Evolutionary conservation across 2,888 invertebrate species (phyloP), one percentile per base, ranked within the genome.

Genomic region (Amphipoea oculea): DNA sequence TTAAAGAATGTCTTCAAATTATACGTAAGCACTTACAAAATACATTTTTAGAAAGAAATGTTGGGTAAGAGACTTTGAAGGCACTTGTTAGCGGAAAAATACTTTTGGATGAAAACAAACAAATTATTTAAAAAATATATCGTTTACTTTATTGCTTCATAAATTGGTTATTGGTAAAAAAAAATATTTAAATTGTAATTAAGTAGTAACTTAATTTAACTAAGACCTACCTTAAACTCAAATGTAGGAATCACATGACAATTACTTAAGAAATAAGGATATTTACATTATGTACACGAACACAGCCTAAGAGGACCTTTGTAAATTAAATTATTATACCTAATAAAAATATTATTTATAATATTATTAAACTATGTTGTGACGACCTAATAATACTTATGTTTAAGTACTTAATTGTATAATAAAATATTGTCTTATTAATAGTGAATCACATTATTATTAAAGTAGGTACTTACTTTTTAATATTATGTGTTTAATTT

Each of bases 271-370:
- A 57, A 87, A 90, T 91, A 93, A 92, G 92, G 91, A 92, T 92
- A 94, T 95, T 94, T 94, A 95, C 95, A 96, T 94, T 94, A 95
- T 95, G 94, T 96, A 96, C 95, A 94, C 77, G 86, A 89, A 94
- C 94, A 96, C 95, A 96, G 95, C 94, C 95, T 94, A 92, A 92
- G 79, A 91, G 94, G 93, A 96, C 94, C 94, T 94, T 96, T 93
- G 91, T 93, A 93, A 93, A 92, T 85, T 89, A 68, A 83, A 83
- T 81, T 81, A 83, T 81, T 81, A 90, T 83, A 62, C 29, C 29
- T 29, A 29, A 60, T 65, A 73, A 54, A n/a, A 60, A 12, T 60
- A n/a, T 79, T 23, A 70, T 42, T 51, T 29, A 70, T 70, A 29
- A 29, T 29, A 73, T 79, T 54, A 68, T 88, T 90, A 86, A 89